phyloP scores from a whole-genome alignment of 2,113 vertebrate genomes.

The Eulemur macaco region DNA sequence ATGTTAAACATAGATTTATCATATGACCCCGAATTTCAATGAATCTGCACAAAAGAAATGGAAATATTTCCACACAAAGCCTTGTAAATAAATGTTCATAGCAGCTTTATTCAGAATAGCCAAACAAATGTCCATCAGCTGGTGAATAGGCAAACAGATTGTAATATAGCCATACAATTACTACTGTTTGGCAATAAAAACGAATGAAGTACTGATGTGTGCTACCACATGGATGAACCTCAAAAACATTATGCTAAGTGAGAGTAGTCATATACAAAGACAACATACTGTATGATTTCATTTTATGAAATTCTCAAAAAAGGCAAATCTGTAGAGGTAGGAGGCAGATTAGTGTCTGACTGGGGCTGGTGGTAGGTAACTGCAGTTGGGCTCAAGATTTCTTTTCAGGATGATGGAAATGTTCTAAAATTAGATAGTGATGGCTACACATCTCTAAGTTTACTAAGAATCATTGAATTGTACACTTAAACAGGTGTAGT shows the following conservation, averaged over 20 bases:
- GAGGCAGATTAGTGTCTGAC: not conserved
- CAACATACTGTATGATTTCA: not conserved
- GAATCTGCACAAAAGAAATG: conserved; percentile 17
- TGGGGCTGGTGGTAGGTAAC: not conserved
- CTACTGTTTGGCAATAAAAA: not conserved
- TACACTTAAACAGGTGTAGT: not conserved
- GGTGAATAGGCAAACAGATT: not conserved
- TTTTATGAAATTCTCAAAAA: not conserved
- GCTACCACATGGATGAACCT: not conserved
- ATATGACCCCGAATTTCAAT: not conserved
- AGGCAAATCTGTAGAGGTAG: not conserved
- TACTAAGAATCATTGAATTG: not conserved
- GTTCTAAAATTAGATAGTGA: not conserved
- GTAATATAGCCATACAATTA: not conserved
- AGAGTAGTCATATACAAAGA: not conserved
- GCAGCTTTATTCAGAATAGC: not conserved
- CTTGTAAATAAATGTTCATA: not conserved
- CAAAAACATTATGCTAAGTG: not conserved
- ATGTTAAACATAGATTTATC: not conserved
- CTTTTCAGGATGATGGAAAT: not conserved
- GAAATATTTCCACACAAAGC: not conserved
- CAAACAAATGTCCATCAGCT: not conserved
- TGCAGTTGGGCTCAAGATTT: not conserved
- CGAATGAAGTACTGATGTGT: not conserved
- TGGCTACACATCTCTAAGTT: not conserved